Conservation (phyloP, 2,797 vertebrate species). For the Sebastes ruberrimus region DNA sequence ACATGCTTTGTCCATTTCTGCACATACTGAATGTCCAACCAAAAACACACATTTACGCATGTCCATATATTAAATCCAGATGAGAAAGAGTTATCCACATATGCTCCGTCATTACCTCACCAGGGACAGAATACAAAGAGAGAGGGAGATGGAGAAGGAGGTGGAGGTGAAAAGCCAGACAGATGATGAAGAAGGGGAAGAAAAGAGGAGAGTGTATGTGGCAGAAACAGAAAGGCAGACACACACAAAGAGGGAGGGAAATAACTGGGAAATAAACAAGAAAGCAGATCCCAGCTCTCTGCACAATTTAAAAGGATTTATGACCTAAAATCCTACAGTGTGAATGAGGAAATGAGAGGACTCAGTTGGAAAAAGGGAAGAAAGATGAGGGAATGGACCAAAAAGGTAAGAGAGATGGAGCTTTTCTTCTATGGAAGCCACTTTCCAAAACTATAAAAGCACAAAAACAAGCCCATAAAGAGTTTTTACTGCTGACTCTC, state of each 20-base stretch:
- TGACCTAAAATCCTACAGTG: background rate
- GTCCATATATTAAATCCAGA: conserved; percentile 63
- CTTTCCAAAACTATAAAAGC: conserved; percentile 34
- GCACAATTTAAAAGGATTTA: conserved; percentile 3
- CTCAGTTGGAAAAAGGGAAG: background rate
- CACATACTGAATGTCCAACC: background rate
- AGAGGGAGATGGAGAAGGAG: conserved; percentile 3
- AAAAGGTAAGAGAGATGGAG: background rate
- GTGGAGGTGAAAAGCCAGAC: conserved; percentile 41
- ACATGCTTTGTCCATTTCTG: conserved; percentile 24
- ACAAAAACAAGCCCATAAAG: conserved; percentile 51
- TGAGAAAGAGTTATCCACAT: conserved; percentile 43
- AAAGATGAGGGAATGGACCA: background rate
- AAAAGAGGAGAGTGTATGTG: background rate
- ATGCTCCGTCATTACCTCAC: conserved; percentile 61
- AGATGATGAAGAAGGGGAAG: background rate
- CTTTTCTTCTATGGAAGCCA: background rate
- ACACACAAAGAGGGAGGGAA: background rate
- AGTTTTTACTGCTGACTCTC: conserved; percentile 15
- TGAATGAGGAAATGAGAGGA: conserved; percentile 12
- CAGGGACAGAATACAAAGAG: conserved; percentile 5
- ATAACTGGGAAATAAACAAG: background rate
- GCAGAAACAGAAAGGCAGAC: background rate
- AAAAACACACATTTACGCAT: conserved; percentile 15
- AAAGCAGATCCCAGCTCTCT: background rate